phyloP scores from a whole-genome alignment of 1,140 invertebrate genomes.

The Drosophila arizonae region DNA sequence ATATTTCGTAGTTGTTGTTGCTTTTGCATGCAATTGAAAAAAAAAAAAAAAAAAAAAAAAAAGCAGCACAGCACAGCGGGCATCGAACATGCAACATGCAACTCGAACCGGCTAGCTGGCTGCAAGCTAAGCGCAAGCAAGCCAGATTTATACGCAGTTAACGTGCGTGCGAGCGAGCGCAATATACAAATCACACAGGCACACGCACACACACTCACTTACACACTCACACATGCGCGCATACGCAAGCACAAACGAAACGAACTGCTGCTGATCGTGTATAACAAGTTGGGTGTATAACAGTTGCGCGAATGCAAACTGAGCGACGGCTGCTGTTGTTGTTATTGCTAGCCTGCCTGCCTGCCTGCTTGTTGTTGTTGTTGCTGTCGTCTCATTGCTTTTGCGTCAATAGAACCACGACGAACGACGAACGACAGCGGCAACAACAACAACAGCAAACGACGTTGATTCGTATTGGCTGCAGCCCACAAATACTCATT shows the following conservation, averaged over 20 bases:
- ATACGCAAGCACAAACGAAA: not conserved
- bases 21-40: conserved; percentile 47
- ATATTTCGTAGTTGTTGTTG: conserved; percentile 20
- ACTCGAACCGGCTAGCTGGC: conserved; percentile 22
- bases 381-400: conserved; percentile 60
- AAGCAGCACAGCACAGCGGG: not conserved
- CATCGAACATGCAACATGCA: conserved; percentile 54
- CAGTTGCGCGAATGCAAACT: conserved; percentile 67
- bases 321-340: conserved; percentile 19
- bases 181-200: conserved; percentile 65
- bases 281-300: conserved; percentile 68
- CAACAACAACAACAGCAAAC: conserved; percentile 34
- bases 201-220: conserved; percentile 18
- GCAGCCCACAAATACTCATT: conserved; percentile 78
- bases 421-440: conserved; percentile 37
- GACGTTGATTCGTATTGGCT: conserved; percentile 75
- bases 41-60: not conserved
- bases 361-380: conserved; percentile 22
- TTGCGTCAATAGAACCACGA: conserved; percentile 71
- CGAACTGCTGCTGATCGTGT: conserved; percentile 46
- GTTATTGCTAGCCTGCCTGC: conserved; percentile 7
- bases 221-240: conserved; percentile 15
- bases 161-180: conserved; percentile 52
- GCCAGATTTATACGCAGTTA: conserved; percentile 11
- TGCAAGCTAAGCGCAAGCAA: not conserved